Conservation (phyloP, 2,888 invertebrate genomes). For the Cheilosia scutellata region DNA sequence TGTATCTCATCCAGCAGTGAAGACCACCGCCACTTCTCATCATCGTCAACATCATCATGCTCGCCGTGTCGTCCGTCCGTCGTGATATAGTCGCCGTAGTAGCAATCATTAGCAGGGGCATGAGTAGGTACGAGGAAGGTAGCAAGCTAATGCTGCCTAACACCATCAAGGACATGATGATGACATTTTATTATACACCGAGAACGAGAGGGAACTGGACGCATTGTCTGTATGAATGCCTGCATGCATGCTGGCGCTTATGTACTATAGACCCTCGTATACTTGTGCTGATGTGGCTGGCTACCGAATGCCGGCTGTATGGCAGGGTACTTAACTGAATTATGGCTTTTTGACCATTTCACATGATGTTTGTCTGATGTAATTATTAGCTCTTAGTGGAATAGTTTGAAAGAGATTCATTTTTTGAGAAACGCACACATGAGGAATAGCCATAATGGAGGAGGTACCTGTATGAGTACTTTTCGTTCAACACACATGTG, state of each 20-base stretch:
- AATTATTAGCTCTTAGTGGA: conserved; percentile 76
- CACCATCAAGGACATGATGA: conserved; percentile 72
- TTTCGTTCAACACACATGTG: too few species aligned
- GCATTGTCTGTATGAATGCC: conserved; percentile 17
- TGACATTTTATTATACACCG: conserved; percentile 67
- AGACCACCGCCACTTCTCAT: conserved; percentile 61
- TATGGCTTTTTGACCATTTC: conserved; percentile 78
- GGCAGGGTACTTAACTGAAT: conserved; percentile 77
- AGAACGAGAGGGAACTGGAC: conserved; percentile 40
- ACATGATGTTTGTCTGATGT: conserved; percentile 77
- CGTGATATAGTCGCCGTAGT: conserved; percentile 23
- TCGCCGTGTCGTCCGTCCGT: conserved; percentile 25
- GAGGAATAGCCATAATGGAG: background rate
- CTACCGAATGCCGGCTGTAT: conserved; percentile 33
- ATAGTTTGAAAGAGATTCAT: conserved; percentile 58
- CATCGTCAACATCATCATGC: conserved; percentile 49
- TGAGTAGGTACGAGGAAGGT: conserved; percentile 28
- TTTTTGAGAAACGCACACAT: conserved; percentile 14
- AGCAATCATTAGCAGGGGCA: conserved; percentile 52
- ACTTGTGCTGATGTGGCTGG: conserved; percentile 31
- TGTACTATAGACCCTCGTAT: background rate
- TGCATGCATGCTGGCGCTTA: conserved; percentile 27
- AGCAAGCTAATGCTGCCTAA: conserved; percentile 72
- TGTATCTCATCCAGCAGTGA: conserved; percentile 70
- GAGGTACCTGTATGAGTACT: background rate